These are phyloP conservation scores for Poeciliopsis retropinna DNA, from an alignment of 2,113 vertebrate genomes.

Conservation along the genomic window DNA sequence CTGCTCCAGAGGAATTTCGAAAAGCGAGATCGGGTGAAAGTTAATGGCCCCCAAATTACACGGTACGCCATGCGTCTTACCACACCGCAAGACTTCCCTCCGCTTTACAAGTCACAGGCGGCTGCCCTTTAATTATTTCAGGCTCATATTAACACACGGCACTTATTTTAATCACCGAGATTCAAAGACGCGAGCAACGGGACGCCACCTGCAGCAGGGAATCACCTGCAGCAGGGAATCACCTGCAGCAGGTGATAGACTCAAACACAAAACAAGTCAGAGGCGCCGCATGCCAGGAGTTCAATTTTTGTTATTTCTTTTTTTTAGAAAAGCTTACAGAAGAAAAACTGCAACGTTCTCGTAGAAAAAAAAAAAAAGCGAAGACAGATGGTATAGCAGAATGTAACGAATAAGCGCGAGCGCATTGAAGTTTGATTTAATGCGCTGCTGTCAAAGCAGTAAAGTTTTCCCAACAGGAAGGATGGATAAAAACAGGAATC, in stretches of 20 bases:
- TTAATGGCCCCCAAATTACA: slow-evolving; percentile 64
- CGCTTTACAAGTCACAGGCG: slow-evolving; percentile 66
- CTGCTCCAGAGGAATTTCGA: slow-evolving; percentile 28
- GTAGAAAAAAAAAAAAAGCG: background rate
- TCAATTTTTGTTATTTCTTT: background rate
- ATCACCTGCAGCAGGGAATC: slow-evolving; percentile 9
- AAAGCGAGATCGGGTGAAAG: slow-evolving; percentile 19
- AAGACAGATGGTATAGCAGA: slow-evolving; percentile 33
- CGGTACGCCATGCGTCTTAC: slow-evolving; percentile 24
- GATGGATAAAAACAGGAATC: background rate
- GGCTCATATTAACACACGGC: slow-evolving; percentile 42
- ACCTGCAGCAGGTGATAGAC: slow-evolving; percentile 23
- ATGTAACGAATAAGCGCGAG: slow-evolving; percentile 4
- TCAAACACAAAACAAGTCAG: slow-evolving; percentile 15
- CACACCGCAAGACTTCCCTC: slow-evolving; percentile 54
- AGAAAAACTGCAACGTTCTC: slow-evolving; percentile 34
- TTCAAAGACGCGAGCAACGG: slow-evolving; percentile 28
- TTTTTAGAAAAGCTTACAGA: slow-evolving; percentile 12
- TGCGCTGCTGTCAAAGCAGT: slow-evolving; percentile 59
- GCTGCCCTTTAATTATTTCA: slow-evolving; percentile 66
- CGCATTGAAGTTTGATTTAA: slow-evolving; percentile 59
- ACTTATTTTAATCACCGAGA: slow-evolving; percentile 47
- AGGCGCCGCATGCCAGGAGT: slow-evolving; percentile 33
- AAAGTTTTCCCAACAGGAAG: slow-evolving; percentile 15
- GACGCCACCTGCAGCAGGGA: slow-evolving; percentile 25